Evolutionary conservation across 2,888 invertebrate genomes (phyloP), one percentile per base, ranked within the genome.

Genomic region (Hydropsyche betteni): DNA sequence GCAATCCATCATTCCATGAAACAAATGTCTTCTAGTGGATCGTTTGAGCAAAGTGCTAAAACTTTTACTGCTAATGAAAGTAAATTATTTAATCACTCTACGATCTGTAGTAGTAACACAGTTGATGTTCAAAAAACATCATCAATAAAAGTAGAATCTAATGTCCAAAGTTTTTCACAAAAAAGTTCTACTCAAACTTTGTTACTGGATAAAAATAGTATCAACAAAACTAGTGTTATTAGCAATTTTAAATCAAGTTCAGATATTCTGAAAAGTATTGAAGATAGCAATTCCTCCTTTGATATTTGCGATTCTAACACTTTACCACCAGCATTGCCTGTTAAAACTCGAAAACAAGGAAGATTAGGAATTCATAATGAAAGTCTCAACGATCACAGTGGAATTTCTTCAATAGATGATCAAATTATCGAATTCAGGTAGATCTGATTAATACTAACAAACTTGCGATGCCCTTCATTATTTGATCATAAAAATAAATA

Each of bases 251-350:
- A 69, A 24, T 53, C 76, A 7, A 52, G 61, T 44, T 73, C 69
- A 3, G 73, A 69, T n/a, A 7, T 14, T 16, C 14, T 72, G 5
- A 38, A 58, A 58, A 58, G 8, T 38, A 6, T n/a, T 0, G 78
- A 75, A 58, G 76, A 75, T 50, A 69, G 55, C 14, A 34, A 36
- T 24, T 6, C 12, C 4, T 68, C 74, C 6, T 16, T 33, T 52
- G 79, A 79, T n/a, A 61, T 69, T 36, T 76, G 75, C 33, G 51
- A 71, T 34, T 12, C 74, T 6, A 55, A 61, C 61, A 78, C 82
- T 73, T 50, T 81, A 77, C 90, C 90, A 81, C 91, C 90, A n/a
- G 90, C 90, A 81, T 83, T 90, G 83, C 90, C 90, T 68, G 89
- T 86, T 74, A 90, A 90, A 85, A 88, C 87, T 79, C 83, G 87